Conservation (phyloP, 2,113 vertebrate genomes). For the Paramormyrops kingsleyae region DNA sequence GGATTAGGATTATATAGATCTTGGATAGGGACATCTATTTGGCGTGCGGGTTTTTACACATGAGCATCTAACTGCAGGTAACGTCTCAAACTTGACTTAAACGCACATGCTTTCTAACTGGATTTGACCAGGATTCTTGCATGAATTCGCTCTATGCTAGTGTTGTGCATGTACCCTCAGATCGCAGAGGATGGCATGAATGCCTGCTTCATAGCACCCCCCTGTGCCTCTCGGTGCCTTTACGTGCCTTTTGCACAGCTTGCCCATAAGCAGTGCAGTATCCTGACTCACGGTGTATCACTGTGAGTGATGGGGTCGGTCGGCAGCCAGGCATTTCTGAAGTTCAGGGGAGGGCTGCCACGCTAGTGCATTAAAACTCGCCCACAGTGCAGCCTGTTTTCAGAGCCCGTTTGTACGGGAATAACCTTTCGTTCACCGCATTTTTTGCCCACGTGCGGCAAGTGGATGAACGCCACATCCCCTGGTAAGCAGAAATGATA, state of each 20-base stretch:
- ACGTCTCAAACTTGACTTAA: neutral
- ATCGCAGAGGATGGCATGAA: neutral
- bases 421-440: neutral
- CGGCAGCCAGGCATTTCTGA: neutral
- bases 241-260: neutral
- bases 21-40: neutral
- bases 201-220: neutral
- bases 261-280: conserved; percentile 1
- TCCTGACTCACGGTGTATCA: neutral
- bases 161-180: neutral
- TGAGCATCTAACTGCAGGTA: neutral
- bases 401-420: neutral
- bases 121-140: neutral
- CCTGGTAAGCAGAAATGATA: neutral
- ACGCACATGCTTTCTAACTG: neutral
- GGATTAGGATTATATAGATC: neutral
- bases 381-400: neutral
- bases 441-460: neutral
- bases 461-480: neutral
- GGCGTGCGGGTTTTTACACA: neutral
- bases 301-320: neutral
- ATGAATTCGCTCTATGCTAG: neutral
- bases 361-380: neutral
- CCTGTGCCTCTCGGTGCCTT: neutral
- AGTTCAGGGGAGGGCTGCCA: neutral